These are phyloP conservation scores for Aldrovandia affinis DNA, from an alignment of 2,797 vertebrate species.

Conservation along the genomic window DNA sequence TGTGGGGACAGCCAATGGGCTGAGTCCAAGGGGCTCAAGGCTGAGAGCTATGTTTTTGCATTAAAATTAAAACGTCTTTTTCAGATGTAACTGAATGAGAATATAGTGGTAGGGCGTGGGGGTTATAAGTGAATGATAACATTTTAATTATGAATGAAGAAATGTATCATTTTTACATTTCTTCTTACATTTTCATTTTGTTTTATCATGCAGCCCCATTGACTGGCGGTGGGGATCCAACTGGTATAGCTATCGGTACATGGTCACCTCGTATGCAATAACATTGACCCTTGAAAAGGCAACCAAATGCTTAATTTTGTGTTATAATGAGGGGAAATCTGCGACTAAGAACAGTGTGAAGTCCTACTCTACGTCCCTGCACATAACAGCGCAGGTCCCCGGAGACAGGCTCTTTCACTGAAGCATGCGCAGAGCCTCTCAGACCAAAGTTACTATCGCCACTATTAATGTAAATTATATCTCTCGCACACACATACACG, in stretches of 20 bases:
- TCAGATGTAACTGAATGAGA: neutral
- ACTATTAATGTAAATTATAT: neutral
- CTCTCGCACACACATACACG: neutral
- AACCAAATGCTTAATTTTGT: neutral
- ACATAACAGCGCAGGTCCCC: neutral
- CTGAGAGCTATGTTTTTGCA: no score
- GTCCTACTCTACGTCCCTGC: neutral
- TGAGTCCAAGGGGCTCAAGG: no score
- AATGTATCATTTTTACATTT: no score
- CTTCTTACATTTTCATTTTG: no score
- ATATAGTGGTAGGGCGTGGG: neutral
- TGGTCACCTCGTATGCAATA: neutral
- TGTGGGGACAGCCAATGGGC: no score
- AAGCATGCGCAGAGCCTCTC: neutral
- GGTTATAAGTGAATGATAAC: neutral
- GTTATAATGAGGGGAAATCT: neutral
- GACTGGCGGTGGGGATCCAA: neutral
- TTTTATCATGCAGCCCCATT: no score
- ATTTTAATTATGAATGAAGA: no score
- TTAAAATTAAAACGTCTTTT: neutral
- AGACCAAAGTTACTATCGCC: neutral
- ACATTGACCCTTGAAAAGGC: neutral
- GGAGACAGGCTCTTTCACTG: neutral
- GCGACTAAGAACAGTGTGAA: neutral
- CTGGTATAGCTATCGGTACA: neutral